Percentiles rank a stretch among this genome's conserved stretches.
These are phyloP conservation scores for Anhinga rufa DNA, from an alignment of 2,113 vertebrate genomes.

Conservation along the genomic window DNA sequence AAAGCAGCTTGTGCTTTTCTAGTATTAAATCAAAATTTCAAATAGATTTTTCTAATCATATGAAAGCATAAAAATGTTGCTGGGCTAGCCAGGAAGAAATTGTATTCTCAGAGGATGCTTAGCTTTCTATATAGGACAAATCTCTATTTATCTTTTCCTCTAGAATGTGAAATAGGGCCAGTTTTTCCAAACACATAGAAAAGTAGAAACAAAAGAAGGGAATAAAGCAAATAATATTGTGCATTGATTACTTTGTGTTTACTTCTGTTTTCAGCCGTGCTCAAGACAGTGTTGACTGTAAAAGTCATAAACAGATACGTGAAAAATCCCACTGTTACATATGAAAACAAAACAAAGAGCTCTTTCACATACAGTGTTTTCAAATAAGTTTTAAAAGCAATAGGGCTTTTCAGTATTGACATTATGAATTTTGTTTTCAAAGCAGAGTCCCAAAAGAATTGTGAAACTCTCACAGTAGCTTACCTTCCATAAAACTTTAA, in stretches of 20 bases:
- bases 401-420: neutral
- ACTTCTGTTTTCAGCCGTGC: neutral
- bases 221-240: neutral
- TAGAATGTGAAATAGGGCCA: neutral
- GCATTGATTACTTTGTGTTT: neutral
- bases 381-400: constrained; percentile 10
- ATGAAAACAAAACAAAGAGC: constrained; percentile 28
- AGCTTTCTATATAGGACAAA: neutral
- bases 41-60: neutral
- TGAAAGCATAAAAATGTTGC: neutral
- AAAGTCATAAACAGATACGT: constrained; percentile 18
- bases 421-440: constrained; percentile 33
- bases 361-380: constrained; percentile 14
- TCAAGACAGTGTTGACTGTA: neutral
- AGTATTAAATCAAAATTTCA: neutral
- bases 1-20: neutral
- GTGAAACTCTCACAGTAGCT: neutral
- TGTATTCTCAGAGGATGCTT: neutral
- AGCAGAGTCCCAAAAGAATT: constrained; percentile 26
- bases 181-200: neutral
- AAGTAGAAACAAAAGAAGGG: neutral
- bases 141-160: neutral
- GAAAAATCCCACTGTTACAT: constrained; percentile 12
- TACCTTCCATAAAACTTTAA: constrained; percentile 9
- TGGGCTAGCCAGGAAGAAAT: neutral